phyloP scores from a whole-genome alignment of 92 coral and sea anemone species.

The Hydrozoanthus gracilis region DNA sequence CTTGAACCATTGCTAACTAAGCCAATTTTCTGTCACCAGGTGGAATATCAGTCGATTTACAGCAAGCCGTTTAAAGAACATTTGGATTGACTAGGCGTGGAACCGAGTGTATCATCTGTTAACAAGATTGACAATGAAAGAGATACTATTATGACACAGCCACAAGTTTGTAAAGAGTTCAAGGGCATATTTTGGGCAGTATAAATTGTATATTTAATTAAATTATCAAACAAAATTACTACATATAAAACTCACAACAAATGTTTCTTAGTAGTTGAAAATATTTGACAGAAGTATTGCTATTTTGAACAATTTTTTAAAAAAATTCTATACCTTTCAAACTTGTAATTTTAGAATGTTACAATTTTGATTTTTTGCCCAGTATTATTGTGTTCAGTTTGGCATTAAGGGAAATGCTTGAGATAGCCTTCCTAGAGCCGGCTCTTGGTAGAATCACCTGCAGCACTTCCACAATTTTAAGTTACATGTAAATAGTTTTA shows the following conservation, averaged over 20 bases:
- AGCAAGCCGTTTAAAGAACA: conserved; percentile 30
- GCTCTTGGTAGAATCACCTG: neutral
- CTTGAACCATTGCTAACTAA: neutral
- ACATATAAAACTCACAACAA: neutral
- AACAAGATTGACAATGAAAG: neutral
- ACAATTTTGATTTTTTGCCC: neutral
- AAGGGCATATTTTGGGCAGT: conserved; percentile 39
- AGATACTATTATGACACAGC: conserved; percentile 5
- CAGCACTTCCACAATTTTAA: neutral
- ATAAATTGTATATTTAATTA: conserved; percentile 3
- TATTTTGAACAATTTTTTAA: neutral
- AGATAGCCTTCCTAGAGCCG: neutral
- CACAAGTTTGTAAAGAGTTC: conserved; percentile 37
- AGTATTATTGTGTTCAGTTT: neutral
- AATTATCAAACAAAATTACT: neutral
- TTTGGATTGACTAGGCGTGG: conserved; percentile 43
- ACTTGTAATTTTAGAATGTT: neutral
- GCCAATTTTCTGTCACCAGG: conserved; percentile 2
- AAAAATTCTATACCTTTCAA: neutral
- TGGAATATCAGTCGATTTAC: conserved; percentile 23
- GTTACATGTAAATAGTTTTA: too few relatives aligned
- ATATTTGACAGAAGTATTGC: neutral
- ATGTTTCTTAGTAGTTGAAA: neutral
- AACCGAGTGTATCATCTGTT: neutral
- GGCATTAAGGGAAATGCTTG: neutral